These are phyloP conservation scores for Ophion ventricosus DNA, from an alignment of 2,888 invertebrate species.

Conservation along the genomic window DNA sequence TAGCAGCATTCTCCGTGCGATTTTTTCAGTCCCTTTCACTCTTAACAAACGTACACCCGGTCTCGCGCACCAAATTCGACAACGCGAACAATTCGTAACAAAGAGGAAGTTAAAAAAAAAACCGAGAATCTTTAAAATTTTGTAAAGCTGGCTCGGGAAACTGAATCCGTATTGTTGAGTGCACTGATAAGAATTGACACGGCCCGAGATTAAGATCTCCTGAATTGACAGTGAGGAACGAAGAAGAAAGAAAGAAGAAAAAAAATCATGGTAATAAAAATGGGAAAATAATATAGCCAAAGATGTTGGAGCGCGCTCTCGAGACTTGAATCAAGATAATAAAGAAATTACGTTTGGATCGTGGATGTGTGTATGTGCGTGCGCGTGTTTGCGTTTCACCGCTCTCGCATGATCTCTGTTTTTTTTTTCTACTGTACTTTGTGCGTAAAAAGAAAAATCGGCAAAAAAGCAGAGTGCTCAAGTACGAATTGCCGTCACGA, in stretches of 20 bases:
- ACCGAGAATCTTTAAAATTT: neutral
- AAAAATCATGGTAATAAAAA: constrained; percentile 62
- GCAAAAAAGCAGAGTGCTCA: constrained; percentile 28
- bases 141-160: neutral
- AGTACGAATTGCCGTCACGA: constrained; percentile 53
- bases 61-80: constrained; percentile 8
- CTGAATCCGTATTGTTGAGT: neutral
- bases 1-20: neutral
- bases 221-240: neutral
- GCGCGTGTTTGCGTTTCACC: constrained; percentile 39
- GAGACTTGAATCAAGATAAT: constrained; percentile 52
- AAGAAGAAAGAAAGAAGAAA: neutral
- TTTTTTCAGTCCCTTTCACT: neutral
- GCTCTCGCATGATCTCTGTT: constrained; percentile 33
- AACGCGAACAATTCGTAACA: neutral
- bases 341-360: constrained; percentile 30
- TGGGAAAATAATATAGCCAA: constrained; percentile 55
- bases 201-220: neutral
- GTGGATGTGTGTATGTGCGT: constrained; percentile 34
- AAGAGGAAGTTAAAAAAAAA: neutral
- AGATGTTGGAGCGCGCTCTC: constrained; percentile 57
- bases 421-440: constrained; percentile 18
- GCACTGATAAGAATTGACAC: constrained; percentile 2
- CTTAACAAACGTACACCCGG: neutral
- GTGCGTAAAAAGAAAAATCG: constrained; percentile 8